Evolutionary conservation across 2,888 invertebrate species (phyloP), one percentile per base, ranked within the genome.

Genomic region (Ceriagrion tenellum): DNA sequence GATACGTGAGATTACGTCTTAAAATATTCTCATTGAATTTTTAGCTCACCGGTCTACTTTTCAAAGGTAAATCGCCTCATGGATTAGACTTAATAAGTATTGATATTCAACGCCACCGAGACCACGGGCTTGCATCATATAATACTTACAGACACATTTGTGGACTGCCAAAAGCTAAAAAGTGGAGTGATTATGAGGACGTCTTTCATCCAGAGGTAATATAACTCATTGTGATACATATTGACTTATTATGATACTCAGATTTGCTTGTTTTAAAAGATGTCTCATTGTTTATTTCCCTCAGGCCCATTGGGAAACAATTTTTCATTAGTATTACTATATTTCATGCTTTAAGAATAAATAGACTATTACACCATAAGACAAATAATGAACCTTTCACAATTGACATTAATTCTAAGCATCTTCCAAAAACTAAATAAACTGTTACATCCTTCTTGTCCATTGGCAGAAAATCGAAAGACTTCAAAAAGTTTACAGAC

Each of bases 1-100:
- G 47, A 47, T 47, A 47, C 8, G 47, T 47, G 47, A n/a, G n/a
- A 47, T 47, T 8, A 47, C 47, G 2, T 47, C 47, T 47, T 47
- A 47, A 47, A 2, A 47, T 8, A 47, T 47, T 47, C 47, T 47
- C 47, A 35, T 88, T 81, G 89, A 95, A 81, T 95, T 95, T 96
- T 55, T 95, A 97, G 96, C 96, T 97, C 55, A 97, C 97, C 47
- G 97, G 97, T 95, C 97, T 97, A 95, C 96, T 97, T 95, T 97
- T 97, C 96, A 96, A 97, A 95, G 96, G 96, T 89, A 96, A 96
- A 69, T 96, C 96, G 55, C 96, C 97, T 56, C 97, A 97, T 95
- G 97, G 97, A n/a, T 95, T 96, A 95, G 97, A 97, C 96, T 95
- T 97, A 95, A 96, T 96, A 74, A 96, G 97, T n/a, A 96, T 97